Conservation (phyloP, 92 coral and sea anemone species). For the Hydrozoanthus gracilis region DNA sequence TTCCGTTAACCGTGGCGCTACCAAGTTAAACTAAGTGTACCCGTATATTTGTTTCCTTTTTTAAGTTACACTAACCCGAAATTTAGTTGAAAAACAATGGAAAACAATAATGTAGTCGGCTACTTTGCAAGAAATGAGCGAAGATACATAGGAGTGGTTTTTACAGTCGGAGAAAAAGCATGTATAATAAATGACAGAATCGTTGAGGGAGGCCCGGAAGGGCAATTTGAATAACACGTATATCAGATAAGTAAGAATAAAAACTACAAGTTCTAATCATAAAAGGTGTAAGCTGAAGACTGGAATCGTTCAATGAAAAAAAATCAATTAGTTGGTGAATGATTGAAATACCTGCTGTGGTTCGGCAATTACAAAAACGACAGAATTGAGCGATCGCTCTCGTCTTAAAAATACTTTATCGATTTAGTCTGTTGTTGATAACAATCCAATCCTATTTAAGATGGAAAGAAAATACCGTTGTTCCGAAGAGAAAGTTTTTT, state of each 20-base stretch:
- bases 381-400: constrained; percentile 13
- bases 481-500: constrained; percentile 18
- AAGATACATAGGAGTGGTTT: neutral
- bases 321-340: neutral
- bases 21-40: neutral
- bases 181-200: constrained; percentile 33
- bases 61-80: neutral
- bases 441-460: constrained; percentile 12
- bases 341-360: constrained; percentile 5
- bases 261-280: constrained; percentile 4
- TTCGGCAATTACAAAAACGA: neutral
- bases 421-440: neutral
- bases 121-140: neutral
- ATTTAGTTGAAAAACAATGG: neutral
- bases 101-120: neutral
- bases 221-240: constrained; percentile 4
- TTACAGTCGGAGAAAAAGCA: neutral
- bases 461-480: constrained; percentile 32
- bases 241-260: constrained; percentile 10
- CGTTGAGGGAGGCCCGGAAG: neutral
- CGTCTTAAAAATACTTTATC: constrained; percentile 10
- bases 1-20: neutral
- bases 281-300: neutral
- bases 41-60: neutral
- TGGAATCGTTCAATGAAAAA: neutral